Percentiles rank a stretch among this genome's conserved stretches.
These are phyloP conservation scores for Alauda arvensis DNA, from an alignment of 2,797 vertebrate genomes.

Conservation along the genomic window DNA sequence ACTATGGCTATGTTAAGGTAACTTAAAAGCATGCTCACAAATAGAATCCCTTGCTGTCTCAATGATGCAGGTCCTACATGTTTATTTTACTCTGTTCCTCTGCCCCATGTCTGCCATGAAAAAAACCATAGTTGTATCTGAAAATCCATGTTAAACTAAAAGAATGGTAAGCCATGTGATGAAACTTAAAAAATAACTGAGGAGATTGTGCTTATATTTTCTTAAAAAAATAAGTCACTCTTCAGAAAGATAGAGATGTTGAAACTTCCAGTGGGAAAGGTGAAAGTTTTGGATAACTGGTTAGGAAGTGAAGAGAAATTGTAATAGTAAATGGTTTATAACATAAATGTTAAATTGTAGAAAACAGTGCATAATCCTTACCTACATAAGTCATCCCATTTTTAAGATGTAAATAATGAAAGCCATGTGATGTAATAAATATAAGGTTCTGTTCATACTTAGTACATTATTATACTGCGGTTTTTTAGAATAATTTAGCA, in stretches of 20 bases:
- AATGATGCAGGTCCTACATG: neutral
- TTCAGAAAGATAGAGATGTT: neutral
- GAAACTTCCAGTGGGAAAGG: neutral
- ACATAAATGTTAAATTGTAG: neutral
- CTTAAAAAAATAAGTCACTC: neutral
- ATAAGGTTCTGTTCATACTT: neutral
- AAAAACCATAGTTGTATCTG: neutral
- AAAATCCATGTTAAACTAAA: neutral
- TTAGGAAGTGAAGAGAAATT: neutral
- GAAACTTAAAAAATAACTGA: neutral
- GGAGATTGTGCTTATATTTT: neutral
- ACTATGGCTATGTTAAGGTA: fast-evolving
- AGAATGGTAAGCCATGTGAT: neutral
- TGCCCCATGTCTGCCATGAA: neutral
- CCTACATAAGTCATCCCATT: neutral
- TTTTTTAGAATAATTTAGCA: neutral
- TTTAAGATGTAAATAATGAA: neutral
- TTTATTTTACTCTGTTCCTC: neutral
- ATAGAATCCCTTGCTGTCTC: fast-evolving
- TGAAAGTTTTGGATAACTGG: neutral
- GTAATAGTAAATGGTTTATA: neutral
- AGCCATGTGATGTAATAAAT: neutral
- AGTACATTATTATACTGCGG: neutral
- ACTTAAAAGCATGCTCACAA: neutral
- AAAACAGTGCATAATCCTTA: neutral